Conservation (phyloP, 2,888 invertebrate genomes). For the Drosophila cognata region DNA sequence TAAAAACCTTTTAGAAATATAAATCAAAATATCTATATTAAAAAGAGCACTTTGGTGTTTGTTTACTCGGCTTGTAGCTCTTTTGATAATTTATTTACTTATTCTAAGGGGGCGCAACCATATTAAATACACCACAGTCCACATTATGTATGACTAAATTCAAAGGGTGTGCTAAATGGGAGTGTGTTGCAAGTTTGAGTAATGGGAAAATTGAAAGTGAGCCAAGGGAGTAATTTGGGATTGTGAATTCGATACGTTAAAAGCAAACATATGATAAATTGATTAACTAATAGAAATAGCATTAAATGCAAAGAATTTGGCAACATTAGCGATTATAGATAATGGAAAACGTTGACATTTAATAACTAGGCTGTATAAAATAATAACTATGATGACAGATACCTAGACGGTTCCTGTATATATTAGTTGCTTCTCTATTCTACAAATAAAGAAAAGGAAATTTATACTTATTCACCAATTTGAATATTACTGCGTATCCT, state of each 20-base stretch:
- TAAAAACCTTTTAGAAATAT: slow-evolving; percentile 23
- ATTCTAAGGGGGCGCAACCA: neutral
- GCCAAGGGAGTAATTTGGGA: neutral
- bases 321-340: neutral
- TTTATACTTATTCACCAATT: neutral
- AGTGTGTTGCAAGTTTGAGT: slow-evolving; percentile 25
- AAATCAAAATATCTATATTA: slow-evolving; percentile 30
- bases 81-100: slow-evolving; percentile 35
- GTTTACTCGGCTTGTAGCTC: slow-evolving; percentile 17
- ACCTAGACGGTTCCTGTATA: neutral
- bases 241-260: slow-evolving; percentile 17
- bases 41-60: slow-evolving; percentile 9
- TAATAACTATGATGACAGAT: neutral
- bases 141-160: slow-evolving; percentile 1
- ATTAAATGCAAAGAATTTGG: neutral
- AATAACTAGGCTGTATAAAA: neutral
- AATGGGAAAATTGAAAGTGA: slow-evolving; percentile 23
- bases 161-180: slow-evolving; percentile 14
- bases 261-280: neutral
- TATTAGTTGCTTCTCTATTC: neutral
- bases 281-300: neutral
- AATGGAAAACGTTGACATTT: neutral
- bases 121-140: slow-evolving; percentile 1
- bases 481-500: neutral
- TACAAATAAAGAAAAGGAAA: neutral